phyloP scores from a whole-genome alignment of 2,888 invertebrate genomes.

The Reticulitermes lucifugus region DNA sequence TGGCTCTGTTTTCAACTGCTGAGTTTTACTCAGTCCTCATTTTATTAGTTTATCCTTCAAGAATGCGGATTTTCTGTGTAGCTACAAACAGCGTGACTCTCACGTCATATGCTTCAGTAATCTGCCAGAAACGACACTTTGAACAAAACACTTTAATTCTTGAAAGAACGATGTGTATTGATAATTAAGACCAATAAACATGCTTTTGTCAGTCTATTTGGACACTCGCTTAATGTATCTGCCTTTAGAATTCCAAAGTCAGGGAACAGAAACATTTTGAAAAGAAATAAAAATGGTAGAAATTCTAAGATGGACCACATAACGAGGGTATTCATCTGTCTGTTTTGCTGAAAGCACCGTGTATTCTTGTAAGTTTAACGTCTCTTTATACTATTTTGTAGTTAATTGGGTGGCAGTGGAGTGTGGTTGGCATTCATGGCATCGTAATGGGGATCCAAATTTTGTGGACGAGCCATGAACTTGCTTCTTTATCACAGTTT shows the following conservation, averaged over 20 bases:
- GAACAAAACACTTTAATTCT: background rate
- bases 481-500: background rate
- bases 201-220: background rate
- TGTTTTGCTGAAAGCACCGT: background rate
- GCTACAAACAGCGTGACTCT: no score
- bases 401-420: conserved; percentile 8
- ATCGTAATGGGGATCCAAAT: background rate
- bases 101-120: no score
- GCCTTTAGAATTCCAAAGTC: background rate
- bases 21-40: no score
- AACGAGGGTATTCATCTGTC: background rate
- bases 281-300: background rate
- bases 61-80: no score
- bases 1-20: no score
- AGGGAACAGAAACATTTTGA: background rate
- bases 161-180: background rate
- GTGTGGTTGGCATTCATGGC: background rate
- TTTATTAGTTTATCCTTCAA: no score
- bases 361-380: conserved; percentile 4
- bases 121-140: background rate
- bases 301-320: background rate
- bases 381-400: background rate
- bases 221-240: background rate
- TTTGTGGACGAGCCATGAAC: conserved; percentile 1
- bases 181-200: background rate